Evolutionary conservation across 1,140 invertebrate genomes (phyloP), one percentile per base, ranked within the genome.

Genomic region (Parapsyche elsis): DNA sequence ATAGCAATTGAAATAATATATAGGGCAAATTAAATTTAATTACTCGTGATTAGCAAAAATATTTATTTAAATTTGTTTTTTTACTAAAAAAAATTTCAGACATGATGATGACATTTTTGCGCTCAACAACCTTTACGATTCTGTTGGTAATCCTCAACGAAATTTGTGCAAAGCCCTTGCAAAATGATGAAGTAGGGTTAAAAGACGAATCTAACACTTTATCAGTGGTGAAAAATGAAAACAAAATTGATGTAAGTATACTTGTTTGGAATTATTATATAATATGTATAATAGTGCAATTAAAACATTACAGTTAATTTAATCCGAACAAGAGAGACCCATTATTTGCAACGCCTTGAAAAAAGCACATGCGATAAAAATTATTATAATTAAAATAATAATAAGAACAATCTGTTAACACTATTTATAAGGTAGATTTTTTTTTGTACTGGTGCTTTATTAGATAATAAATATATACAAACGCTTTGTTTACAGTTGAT

Each of bases 281-380:
- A n/a, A n/a, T n/a, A n/a, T n/a, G n/a, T 26, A 67, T 26, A 67
- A 26, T 67, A 12, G 24, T 9, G 4, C 64, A 24, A 67, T 67
- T 67, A 67, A 26, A 67, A 67, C 26, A n/a, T 26, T 9, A 67
- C 24, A 23, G 23, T 67, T 26, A 67, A 30, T 24, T 67, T 67
- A 67, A 24, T 61, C 9, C 21, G 4, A 61, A 61, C 19, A 67
- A 12, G 2, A 1, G 21, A 24, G 64, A 67, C 64, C 64, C n/a
- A 67, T 67, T 23, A n/a, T 67, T 67, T 26, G 5, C 10, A 10
- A 67, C 64, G 21, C 64, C 64, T 67, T 67, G 64, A 26, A 26
- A 24, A 10, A 26, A 1, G 5, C 5, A 23, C 64, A 67, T 67
- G 64, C 64, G 23, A 67, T 26, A 67, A 4, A 67, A 26, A n/a